Evolutionary conservation across 1,140 invertebrate genomes (phyloP).

Genomic region (Trichoplusia ni): DNA sequence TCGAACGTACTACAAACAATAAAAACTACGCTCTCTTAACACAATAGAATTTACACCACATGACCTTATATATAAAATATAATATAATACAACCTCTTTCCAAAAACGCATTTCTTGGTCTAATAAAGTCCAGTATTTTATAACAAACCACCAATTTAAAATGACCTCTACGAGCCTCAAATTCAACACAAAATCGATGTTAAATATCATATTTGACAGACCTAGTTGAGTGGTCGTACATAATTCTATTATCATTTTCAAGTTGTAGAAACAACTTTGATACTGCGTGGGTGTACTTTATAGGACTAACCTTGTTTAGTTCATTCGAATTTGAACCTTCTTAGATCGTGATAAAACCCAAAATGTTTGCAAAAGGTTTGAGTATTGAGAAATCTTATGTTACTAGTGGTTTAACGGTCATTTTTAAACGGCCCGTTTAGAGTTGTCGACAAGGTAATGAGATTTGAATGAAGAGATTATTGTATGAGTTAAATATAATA

Average conservation of each 20-base stretch:
- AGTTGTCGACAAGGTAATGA: not conserved
- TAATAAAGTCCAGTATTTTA: not conserved
- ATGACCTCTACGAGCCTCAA: not conserved
- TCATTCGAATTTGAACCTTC: not conserved
- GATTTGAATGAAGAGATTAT: not conserved
- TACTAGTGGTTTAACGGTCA: constrained; percentile 7
- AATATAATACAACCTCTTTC: constrained; percentile 3
- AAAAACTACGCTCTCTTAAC: too few relatives aligned
- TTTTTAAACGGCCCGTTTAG: not conserved
- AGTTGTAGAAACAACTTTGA: constrained; percentile 22
- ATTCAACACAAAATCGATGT: not conserved
- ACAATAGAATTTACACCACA: too few relatives aligned
- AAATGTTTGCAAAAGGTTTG: not conserved
- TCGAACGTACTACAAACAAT: too few relatives aligned
- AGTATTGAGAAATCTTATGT: not conserved
- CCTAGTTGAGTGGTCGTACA: not conserved
- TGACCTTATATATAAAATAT: too few relatives aligned
- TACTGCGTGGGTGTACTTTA: constrained; percentile 27
- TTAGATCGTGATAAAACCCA: not conserved
- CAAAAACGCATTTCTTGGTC: constrained; percentile 14
- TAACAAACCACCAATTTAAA: not conserved
- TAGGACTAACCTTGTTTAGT: not conserved
- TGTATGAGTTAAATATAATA: too few relatives aligned
- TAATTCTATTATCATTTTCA: constrained; percentile 21
- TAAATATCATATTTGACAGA: not conserved